Percentiles rank a stretch among this genome's conserved stretches.
Evolutionary conservation across 1,140 invertebrate species (phyloP).

Genomic region (Zaprionus africanus): DNA sequence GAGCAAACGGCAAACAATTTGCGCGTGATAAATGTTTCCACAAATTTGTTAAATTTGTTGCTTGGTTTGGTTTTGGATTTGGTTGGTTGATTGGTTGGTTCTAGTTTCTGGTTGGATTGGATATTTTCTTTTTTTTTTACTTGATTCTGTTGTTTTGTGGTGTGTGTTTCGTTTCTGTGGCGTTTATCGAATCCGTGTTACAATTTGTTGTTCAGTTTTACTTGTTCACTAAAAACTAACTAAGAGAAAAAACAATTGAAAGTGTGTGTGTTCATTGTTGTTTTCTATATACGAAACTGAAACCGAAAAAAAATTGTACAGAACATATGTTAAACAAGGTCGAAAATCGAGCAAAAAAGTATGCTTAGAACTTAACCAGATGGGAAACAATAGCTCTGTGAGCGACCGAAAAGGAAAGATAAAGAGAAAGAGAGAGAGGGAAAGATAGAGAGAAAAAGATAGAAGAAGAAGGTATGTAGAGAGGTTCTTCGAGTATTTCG

Average conservation of each 20-base stretch:
- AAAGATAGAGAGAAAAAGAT: background rate
- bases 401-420: background rate
- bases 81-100: constrained; percentile 26
- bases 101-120: constrained; percentile 45
- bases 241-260: constrained; percentile 32
- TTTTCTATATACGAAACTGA: constrained; percentile 25
- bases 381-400: background rate
- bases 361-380: constrained; percentile 10
- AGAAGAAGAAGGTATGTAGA: constrained; percentile 9
- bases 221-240: constrained; percentile 54
- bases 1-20: constrained; percentile 81
- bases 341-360: constrained; percentile 12
- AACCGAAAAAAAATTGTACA: constrained; percentile 18
- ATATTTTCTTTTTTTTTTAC: constrained; percentile 35
- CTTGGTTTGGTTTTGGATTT: constrained; percentile 33
- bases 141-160: constrained; percentile 39
- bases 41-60: constrained; percentile 76
- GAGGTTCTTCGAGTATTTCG: constrained; percentile 1
- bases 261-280: constrained; percentile 19
- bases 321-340: constrained; percentile 25
- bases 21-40: constrained; percentile 82
- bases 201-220: constrained; percentile 33
- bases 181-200: constrained; percentile 43
- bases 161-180: constrained; percentile 62
- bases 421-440: constrained; percentile 10